Conservation (phyloP, 2,888 invertebrate genomes). For the Osedax frankpressi region DNA sequence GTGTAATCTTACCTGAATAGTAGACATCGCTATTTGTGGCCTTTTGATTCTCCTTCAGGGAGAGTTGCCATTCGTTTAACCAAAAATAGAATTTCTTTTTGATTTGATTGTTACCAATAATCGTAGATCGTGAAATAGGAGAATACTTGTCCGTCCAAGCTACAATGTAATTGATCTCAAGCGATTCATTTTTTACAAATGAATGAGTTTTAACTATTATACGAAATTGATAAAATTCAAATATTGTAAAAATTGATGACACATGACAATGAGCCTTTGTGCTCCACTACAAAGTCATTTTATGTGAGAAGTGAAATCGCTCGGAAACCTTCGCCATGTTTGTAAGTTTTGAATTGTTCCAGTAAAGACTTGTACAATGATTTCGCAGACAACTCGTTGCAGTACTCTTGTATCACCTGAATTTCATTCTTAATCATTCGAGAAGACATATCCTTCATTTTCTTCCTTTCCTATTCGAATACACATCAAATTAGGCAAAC, state of each 20-base stretch:
- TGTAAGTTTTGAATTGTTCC: neutral
- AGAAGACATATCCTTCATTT: neutral
- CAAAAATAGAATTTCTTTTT: neutral
- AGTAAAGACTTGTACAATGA: neutral
- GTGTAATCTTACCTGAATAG: too few species aligned
- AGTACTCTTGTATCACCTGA: neutral
- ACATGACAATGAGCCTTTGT: too few species aligned
- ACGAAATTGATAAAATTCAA: too few species aligned
- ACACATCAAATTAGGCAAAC: too few species aligned
- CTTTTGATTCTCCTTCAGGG: neutral
- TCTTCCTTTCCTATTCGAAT: neutral
- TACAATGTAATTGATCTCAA: too few species aligned
- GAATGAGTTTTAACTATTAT: too few species aligned
- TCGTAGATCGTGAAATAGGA: neutral
- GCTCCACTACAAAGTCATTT: too few species aligned
- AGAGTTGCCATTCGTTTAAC: neutral
- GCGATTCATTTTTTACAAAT: too few species aligned
- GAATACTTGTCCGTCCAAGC: neutral
- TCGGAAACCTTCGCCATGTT: neutral
- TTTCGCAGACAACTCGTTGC: neutral
- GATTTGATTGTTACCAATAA: neutral
- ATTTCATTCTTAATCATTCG: neutral
- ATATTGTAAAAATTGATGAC: too few species aligned
- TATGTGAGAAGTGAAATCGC: too few species aligned
- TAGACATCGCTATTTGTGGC: too few species aligned